These are phyloP conservation scores for Pagrus major DNA, from an alignment of 2,113 vertebrate genomes.

Conservation along the genomic window DNA sequence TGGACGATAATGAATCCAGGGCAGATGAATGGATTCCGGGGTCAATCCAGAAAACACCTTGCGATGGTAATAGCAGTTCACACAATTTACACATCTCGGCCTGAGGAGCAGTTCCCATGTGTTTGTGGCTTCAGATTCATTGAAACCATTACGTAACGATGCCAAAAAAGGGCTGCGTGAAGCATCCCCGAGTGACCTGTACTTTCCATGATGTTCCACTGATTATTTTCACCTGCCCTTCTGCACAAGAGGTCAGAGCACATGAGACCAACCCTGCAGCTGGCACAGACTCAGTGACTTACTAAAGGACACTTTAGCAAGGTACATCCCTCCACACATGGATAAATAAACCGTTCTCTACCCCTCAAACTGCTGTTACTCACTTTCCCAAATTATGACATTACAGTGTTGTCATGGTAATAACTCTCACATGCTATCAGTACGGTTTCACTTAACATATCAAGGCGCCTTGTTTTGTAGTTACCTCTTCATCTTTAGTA, in stretches of 20 bases:
- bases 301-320: conserved; percentile 6
- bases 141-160: conserved; percentile 38
- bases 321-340: neutral
- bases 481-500: conserved; percentile 94
- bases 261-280: conserved; percentile 2
- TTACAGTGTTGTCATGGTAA: neutral
- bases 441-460: neutral
- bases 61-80: conserved; percentile 35
- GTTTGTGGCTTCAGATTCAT: conserved; percentile 35
- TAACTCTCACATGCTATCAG: neutral
- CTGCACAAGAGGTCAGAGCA: conserved; percentile 16
- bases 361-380: neutral
- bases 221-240: conserved; percentile 32
- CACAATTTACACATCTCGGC: conserved; percentile 40
- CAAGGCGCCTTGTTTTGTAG: neutral
- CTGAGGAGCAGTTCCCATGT: conserved; percentile 21
- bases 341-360: neutral
- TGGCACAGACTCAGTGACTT: neutral
- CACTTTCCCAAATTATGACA: neutral
- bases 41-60: conserved; percentile 60
- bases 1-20: conserved; percentile 61
- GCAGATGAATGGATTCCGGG: conserved; percentile 63
- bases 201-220: conserved; percentile 28
- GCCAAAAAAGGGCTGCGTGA: conserved; percentile 18
- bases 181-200: conserved; percentile 28